phyloP scores from a whole-genome alignment of 2,113 vertebrate genomes.

The Callipepla californica region DNA sequence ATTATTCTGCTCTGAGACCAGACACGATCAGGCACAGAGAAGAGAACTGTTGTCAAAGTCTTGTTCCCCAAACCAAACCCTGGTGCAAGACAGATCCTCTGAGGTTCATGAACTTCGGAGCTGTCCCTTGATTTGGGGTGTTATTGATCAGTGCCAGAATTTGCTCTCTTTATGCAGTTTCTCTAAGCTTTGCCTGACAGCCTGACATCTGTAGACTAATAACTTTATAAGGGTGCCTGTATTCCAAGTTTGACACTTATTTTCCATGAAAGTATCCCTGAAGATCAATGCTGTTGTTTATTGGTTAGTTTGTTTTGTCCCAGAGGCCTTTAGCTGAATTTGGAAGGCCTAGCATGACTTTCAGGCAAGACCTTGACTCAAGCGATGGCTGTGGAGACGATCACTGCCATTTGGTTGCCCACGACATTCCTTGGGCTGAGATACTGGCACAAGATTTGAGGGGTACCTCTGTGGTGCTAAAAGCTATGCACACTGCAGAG shows the following conservation, averaged over 20 bases:
- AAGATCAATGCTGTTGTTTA: neutral
- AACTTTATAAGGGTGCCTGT: neutral
- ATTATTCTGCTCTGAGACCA: neutral
- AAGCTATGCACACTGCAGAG: neutral
- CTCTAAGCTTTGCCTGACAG: neutral
- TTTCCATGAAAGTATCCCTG: neutral
- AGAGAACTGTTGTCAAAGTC: neutral
- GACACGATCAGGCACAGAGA: neutral
- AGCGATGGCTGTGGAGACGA: neutral
- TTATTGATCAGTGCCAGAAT: neutral
- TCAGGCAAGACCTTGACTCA: neutral
- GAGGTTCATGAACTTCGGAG: neutral
- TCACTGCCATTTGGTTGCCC: neutral
- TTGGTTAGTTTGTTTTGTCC: neutral
- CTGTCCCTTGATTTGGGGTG: neutral
- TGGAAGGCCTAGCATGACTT: neutral
- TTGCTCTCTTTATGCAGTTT: neutral
- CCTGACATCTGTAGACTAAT: neutral
- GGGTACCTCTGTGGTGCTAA: neutral
- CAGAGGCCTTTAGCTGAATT: neutral
- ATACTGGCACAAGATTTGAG: neutral
- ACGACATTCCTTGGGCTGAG: neutral
- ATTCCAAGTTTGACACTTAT: neutral
- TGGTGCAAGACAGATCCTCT: neutral
- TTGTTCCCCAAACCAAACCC: neutral